Evolutionary conservation across 2,113 vertebrate species (phyloP), one percentile per base, ranked within the genome.

Genomic region (Heterotis niloticus): DNA sequence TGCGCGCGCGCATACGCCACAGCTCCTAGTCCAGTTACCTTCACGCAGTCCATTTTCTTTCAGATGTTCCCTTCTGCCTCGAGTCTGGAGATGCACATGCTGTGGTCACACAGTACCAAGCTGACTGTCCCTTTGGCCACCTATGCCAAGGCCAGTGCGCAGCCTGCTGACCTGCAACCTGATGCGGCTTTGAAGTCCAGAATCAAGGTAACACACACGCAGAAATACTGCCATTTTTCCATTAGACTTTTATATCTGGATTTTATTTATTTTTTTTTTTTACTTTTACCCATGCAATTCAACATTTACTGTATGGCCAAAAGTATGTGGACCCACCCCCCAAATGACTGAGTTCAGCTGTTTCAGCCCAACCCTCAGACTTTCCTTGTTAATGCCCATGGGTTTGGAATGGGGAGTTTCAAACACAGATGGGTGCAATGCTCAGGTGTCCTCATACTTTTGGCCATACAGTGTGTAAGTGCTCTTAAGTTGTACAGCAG

Each of bases 131-230:
- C 88, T 7, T 65, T 85, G 18, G 64, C 71, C 0, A 62, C 66
- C 0, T 84, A 83, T 0, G 29, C 79, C n/a, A 62, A 77, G 12
- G 71, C 52, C 54, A 7, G 80, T 17, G 80, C 80, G 1, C 23
- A 83, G 74, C 75, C 86, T 0, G 87, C 87, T 12, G 77, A 76
- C 59, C 83, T 85, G 80, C 82, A 79, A 60, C 65, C 81, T 0
- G 10, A 68, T 0, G 0, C 79, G 0, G 64, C 80, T 12, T 72
- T 82, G 79, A 88, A 82, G 1, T 7, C 80, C 0, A 85, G 83
- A 84, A 44, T 81, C 0, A 91, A 91, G 88, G 91, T 92, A 52
- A 29, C 59, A 34, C 11, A 62, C 11, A 44, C 26, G 34, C 26
- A 70, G 68, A 34, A 28, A 70, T 17, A 64, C 62, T 1, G 0